Conservation (phyloP, 2,113 vertebrate genomes). For the Aptenodytes forsteri region DNA sequence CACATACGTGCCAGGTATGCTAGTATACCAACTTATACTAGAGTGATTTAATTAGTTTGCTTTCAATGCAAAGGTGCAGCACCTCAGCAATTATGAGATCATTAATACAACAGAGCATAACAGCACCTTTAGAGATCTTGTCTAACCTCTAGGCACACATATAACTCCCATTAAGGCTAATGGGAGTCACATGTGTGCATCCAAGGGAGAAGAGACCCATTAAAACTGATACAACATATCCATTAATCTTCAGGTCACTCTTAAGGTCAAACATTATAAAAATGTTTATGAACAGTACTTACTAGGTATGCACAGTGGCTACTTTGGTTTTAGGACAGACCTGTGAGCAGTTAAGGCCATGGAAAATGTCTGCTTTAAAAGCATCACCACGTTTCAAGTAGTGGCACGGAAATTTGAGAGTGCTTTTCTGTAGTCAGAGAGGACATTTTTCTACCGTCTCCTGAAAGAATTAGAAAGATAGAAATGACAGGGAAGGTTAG, state of each 20-base stretch:
- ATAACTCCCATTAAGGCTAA: conserved; percentile 63
- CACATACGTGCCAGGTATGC: background rate
- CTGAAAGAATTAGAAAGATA: conserved; percentile 37
- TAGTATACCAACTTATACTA: background rate
- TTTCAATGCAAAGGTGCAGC: conserved; percentile 52
- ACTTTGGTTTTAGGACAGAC: conserved; percentile 12
- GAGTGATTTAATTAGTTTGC: conserved; percentile 47
- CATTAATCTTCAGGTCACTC: conserved; percentile 64
- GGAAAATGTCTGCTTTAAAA: conserved; percentile 49
- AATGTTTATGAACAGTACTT: conserved; percentile 62
- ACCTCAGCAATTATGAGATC: conserved; percentile 64
- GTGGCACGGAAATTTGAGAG: conserved; percentile 2
- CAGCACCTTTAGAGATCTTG: conserved; percentile 45
- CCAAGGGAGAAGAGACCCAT: conserved; percentile 56
- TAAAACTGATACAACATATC: conserved; percentile 58
- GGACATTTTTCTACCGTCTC: conserved; percentile 14
- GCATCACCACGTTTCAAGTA: conserved; percentile 7
- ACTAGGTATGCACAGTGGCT: conserved; percentile 21
- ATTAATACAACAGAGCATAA: conserved; percentile 55
- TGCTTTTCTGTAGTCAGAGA: conserved; percentile 2
- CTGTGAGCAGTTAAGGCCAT: conserved; percentile 14
- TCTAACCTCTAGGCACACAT: conserved; percentile 60
- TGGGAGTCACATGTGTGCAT: conserved; percentile 59
- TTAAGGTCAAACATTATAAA: conserved; percentile 66
- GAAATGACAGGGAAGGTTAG: conserved; percentile 28